Evolutionary conservation across 2,888 invertebrate genomes (phyloP), one percentile per base, ranked within the genome.

Genomic region (Diloba caeruleocephala): DNA sequence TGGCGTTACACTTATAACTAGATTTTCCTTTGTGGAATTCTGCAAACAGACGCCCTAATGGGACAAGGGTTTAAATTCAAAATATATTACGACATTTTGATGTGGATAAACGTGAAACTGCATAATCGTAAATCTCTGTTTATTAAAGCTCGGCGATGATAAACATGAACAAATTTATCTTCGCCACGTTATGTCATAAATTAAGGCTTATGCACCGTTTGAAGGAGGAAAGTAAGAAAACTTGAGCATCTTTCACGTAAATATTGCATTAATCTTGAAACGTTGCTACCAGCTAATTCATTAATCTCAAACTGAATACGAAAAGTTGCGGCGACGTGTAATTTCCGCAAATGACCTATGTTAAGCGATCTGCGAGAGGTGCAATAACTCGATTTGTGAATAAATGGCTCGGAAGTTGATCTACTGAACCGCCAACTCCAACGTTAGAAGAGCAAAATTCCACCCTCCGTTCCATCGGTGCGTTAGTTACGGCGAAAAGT

Each of bases 381-480:
- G 91, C 91, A 89, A 90, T 91, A 91, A 91, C 90, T 88, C 85
- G 90, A 92, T 92, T 91, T 89, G 85, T 81, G 88, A 89, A 88
- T 89, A 90, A 92, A 90, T 90, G 90, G 88, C 82, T 84, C 72
- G 90, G 90, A 92, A 92, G 88, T 88, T 90, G 89, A 90, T 89
- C 89, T 90, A 90, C 84, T 76, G 82, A 80, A 71, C 74, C 74
- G 71, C 74, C 69, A 69, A 71, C 69, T 65, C 73, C 60, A 69
- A 73, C 76, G 76, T 82, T 81, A 79, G 83, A 77, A 71, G 78
- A 76, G 81, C 72, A 71, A 85, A 87, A 81, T 83, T 84, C 76
- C 76, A 70, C 70, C 63, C 69, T 70, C 67, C 80, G 73, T 76
- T 89, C 84, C 89, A 90, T 84, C 82, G 85, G 89, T 76, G 83